A percentile compares a stretch with the other conserved stretches of the same genome.
Conservation (phyloP, 2,797 vertebrate genomes). For the Micromesistius poutassou region DNA sequence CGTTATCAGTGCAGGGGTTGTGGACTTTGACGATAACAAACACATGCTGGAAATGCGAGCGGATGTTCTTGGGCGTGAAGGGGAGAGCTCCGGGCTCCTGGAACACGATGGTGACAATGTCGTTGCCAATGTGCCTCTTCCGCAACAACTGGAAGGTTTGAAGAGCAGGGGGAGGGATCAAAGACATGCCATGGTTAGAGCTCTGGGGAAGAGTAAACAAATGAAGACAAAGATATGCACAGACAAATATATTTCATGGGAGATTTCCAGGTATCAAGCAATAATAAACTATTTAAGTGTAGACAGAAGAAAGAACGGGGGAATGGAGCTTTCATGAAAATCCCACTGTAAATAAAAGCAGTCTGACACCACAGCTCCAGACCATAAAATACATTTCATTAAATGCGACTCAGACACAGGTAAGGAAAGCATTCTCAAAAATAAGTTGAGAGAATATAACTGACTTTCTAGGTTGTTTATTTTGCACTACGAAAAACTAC, state of each 20-base stretch:
- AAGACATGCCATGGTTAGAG: background rate
- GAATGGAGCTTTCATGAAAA: background rate
- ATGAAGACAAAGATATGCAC: background rate
- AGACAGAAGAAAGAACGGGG: background rate
- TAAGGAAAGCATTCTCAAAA: background rate
- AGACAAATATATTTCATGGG: background rate
- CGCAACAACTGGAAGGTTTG: conserved; percentile 81
- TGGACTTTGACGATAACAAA: conserved; percentile 98
- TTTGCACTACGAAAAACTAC: background rate
- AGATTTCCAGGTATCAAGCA: background rate
- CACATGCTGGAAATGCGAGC: conserved; percentile 97
- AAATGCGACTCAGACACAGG: background rate
- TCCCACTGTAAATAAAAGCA: background rate
- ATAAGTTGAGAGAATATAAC: background rate
- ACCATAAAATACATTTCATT: background rate
- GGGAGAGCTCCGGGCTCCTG: conserved; percentile 97
- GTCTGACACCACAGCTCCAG: background rate
- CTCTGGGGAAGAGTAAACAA: background rate
- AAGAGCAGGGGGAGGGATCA: conserved; percentile 18
- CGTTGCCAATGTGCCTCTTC: conserved; percentile 98
- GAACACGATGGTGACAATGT: conserved; percentile 98
- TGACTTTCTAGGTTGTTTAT: background rate
- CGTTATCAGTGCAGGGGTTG: conserved; percentile 92
- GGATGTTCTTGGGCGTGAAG: conserved; percentile 96
- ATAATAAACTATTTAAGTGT: background rate